Percentiles rank a stretch among this genome's conserved stretches.
phyloP scores from a whole-genome alignment of 2,113 vertebrate species.

The Columba livia region DNA sequence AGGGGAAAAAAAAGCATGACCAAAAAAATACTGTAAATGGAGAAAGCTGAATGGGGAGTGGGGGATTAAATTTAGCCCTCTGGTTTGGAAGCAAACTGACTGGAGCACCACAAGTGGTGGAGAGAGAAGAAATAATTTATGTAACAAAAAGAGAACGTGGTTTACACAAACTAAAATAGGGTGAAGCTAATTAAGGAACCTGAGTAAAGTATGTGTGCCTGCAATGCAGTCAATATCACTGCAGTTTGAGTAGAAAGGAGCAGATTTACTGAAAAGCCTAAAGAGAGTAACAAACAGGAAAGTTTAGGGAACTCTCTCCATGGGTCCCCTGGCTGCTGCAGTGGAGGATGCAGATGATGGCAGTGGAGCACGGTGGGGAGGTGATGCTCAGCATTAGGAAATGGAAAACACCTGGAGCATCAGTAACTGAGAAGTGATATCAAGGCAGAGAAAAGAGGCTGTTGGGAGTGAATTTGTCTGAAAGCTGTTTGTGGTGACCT shows the following conservation, averaged over 20 bases:
- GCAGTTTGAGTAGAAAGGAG: conserved; percentile 44
- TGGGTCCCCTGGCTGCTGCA: neutral
- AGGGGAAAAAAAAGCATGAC: neutral
- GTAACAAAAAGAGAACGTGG: conserved; percentile 14
- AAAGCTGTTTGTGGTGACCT: neutral
- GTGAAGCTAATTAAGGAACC: conserved; percentile 60
- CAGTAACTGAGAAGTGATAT: neutral
- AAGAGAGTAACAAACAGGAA: neutral
- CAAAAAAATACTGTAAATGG: conserved; percentile 42
- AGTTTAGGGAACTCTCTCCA: neutral
- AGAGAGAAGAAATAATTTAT: conserved; percentile 54
- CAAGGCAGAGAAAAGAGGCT: neutral
- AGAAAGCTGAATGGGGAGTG: conserved; percentile 48
- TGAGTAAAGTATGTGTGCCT: conserved; percentile 39
- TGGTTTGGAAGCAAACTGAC: conserved; percentile 49
- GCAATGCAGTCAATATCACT: conserved; percentile 72
- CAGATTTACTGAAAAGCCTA: neutral
- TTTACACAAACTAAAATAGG: conserved; percentile 52
- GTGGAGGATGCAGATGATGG: neutral
- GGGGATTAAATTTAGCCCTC: conserved; percentile 56
- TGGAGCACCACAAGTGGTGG: conserved; percentile 55
- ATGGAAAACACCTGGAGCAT: neutral
- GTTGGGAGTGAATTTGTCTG: neutral
- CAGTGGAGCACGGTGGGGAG: neutral
- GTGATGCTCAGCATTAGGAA: neutral